Percentiles rank a stretch among this genome's conserved stretches.
These are phyloP conservation scores for Urocynchramus pylzowi DNA, from an alignment of 2,113 vertebrate genomes.

Conservation along the genomic window DNA sequence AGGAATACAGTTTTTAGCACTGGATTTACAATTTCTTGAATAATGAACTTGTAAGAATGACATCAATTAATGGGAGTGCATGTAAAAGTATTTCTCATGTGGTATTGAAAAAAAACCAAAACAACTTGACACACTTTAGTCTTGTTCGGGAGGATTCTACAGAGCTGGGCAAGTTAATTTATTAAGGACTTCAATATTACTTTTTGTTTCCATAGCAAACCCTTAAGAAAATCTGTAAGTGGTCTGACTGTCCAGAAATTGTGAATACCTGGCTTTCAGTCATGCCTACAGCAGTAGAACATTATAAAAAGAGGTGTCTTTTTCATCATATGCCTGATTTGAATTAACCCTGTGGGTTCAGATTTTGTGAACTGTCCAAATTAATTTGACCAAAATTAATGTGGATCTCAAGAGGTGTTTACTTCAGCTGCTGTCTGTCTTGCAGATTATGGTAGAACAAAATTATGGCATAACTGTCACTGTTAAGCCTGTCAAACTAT, in stretches of 20 bases:
- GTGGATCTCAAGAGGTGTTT: background rate
- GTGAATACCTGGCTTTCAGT: background rate
- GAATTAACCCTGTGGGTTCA: background rate
- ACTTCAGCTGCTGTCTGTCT: background rate
- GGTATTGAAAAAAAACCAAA: background rate
- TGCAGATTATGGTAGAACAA: background rate
- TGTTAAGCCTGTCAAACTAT: background rate
- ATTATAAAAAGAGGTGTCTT: background rate
- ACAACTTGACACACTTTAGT: fast-evolving
- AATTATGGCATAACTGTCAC: background rate
- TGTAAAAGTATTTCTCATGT: background rate
- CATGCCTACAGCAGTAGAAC: background rate
- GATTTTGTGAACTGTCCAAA: background rate
- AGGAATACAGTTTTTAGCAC: background rate
- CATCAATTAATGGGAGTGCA: background rate
- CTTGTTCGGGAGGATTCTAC: background rate
- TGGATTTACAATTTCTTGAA: background rate
- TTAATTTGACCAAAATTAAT: background rate
- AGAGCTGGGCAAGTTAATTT: background rate
- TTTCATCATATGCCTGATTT: background rate
- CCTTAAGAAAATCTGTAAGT: background rate
- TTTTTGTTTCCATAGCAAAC: background rate
- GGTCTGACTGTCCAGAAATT: background rate
- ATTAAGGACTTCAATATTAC: background rate
- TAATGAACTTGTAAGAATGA: background rate